Conservation (phyloP, 2,113 vertebrate genomes). For the Antidorcas marsupialis region DNA sequence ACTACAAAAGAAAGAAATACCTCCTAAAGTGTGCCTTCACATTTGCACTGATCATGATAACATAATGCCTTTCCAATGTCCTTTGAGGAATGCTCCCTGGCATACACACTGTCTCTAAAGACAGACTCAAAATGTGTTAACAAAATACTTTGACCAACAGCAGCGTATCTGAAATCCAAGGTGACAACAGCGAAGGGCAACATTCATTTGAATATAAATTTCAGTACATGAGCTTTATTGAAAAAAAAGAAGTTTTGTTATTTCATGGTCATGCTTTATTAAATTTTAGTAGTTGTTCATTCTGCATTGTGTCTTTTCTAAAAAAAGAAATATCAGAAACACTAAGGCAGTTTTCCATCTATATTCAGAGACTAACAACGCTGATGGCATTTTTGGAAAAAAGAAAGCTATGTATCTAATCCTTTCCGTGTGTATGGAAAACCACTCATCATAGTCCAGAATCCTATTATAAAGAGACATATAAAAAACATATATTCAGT, state of each 20-base stretch:
- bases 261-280: conserved; percentile 6
- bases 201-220: not conserved
- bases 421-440: conserved; percentile 30
- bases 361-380: not conserved
- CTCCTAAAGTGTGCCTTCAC: not conserved
- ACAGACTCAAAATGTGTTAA: not conserved
- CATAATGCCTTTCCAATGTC: not conserved
- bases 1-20: not conserved
- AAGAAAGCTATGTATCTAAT: conserved; percentile 32
- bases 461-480: conserved; percentile 24
- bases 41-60: not conserved
- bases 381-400: not conserved
- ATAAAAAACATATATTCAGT: conserved; percentile 30
- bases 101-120: not conserved
- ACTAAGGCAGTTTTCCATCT: not conserved
- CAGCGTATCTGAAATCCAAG: conserved; percentile 9
- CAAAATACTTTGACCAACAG: not conserved
- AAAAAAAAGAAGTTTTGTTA: not conserved
- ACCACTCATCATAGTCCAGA: not conserved
- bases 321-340: conserved; percentile 14
- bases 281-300: conserved; percentile 10
- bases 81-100: not conserved
- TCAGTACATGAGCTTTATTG: not conserved
- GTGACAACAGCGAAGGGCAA: not conserved
- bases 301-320: not conserved